phyloP scores from a whole-genome alignment of 2,888 invertebrate genomes.

The Habroteleia sp. region DNA sequence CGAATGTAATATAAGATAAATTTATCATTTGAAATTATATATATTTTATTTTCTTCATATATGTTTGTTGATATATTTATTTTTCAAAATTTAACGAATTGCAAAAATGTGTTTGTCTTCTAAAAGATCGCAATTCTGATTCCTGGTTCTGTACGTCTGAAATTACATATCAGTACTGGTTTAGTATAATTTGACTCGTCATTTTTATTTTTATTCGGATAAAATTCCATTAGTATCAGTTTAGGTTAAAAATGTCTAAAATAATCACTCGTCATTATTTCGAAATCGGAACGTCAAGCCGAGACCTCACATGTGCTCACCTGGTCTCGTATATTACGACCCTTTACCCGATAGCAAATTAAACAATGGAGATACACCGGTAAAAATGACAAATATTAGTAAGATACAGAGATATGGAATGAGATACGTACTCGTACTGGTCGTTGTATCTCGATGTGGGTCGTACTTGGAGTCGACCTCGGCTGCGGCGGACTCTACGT shows the following conservation, averaged over 20 bases:
- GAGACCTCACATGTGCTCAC: not conserved
- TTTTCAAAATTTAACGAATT: too few species aligned
- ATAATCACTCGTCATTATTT: not conserved
- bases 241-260: not conserved
- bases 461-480: conserved; percentile 47
- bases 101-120: too few species aligned
- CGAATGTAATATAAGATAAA: too few species aligned
- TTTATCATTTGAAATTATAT: too few species aligned
- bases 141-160: too few species aligned
- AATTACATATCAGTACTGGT: too few species aligned
- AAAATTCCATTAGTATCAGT: not conserved
- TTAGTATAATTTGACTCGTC: too few species aligned
- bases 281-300: not conserved
- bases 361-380: conserved; percentile 35
- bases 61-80: too few species aligned
- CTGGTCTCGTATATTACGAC: conserved; percentile 9
- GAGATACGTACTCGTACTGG: conserved; percentile 47
- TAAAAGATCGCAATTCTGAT: too few species aligned
- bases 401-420: conserved; percentile 37
- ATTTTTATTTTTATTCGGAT: too few species aligned
- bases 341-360: conserved; percentile 23
- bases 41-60: too few species aligned
- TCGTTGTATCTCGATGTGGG: conserved; percentile 41
- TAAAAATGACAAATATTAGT: conserved; percentile 44
- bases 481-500: conserved; percentile 34